These are phyloP conservation scores for Corythornis vintsioides DNA, from an alignment of 2,113 vertebrate genomes.

Conservation along the genomic window DNA sequence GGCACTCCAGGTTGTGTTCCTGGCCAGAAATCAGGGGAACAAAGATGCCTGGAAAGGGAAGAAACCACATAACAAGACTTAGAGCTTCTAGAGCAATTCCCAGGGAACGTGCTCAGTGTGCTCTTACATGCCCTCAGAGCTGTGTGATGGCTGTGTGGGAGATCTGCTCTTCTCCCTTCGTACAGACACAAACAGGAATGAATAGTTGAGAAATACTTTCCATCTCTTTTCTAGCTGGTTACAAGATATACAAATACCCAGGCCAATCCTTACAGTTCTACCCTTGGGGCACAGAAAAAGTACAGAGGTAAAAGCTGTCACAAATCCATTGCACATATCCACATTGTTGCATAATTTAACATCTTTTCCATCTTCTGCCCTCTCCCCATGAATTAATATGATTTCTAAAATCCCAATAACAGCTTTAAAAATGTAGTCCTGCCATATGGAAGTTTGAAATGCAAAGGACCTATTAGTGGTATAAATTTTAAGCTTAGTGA, in stretches of 20 bases:
- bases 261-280: not conserved
- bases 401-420: not conserved
- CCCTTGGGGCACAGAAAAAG: not conserved
- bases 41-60: slow-evolving; percentile 14
- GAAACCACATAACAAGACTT: slow-evolving; percentile 27
- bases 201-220: not conserved
- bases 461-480: too few species aligned
- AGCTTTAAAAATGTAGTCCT: not conserved
- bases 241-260: not conserved
- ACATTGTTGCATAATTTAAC: not conserved
- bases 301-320: not conserved
- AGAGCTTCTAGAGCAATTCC: not conserved
- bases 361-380: not conserved
- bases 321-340: not conserved
- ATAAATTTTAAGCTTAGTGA: too few species aligned
- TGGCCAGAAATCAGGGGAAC: not conserved
- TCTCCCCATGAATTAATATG: not conserved
- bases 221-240: not conserved
- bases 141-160: not conserved
- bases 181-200: not conserved
- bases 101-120: not conserved
- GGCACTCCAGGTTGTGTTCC: slow-evolving; percentile 29
- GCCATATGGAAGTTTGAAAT: too few species aligned
- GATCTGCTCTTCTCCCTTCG: not conserved
- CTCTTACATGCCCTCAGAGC: not conserved